phyloP scores from a whole-genome alignment of 2,888 invertebrate species.

The Rhagophthalmus giganteus region DNA sequence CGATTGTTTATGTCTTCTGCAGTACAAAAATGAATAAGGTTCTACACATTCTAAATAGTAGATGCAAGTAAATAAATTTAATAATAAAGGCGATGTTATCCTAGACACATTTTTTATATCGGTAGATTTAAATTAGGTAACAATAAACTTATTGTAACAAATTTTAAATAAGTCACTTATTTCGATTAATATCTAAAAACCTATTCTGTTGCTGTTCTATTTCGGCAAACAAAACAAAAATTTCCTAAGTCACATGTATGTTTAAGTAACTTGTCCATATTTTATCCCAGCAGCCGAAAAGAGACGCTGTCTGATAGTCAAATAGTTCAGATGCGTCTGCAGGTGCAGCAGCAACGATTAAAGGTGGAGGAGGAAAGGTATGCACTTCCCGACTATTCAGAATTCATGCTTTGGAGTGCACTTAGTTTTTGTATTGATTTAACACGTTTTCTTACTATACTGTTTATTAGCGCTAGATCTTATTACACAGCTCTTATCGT shows the following conservation, averaged over 20 bases:
- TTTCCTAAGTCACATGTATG: slow-evolving; percentile 9
- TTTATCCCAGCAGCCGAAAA: slow-evolving; percentile 60
- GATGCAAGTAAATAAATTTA: no score
- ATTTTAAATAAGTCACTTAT: background rate
- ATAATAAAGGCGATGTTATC: no score
- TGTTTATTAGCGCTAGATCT: background rate
- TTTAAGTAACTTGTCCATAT: slow-evolving; percentile 35
- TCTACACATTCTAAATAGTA: no score
- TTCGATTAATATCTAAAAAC: background rate
- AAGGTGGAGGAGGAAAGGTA: slow-evolving; percentile 84
- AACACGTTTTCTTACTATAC: slow-evolving; percentile 3
- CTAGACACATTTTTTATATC: background rate
- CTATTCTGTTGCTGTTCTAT: slow-evolving; percentile 14
- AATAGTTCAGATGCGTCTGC: slow-evolving; percentile 78
- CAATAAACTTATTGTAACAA: no score
- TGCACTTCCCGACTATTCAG: slow-evolving; percentile 43
- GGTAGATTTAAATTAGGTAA: background rate
- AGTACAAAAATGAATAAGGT: no score
- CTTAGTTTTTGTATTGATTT: slow-evolving; percentile 7
- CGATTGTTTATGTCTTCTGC: no score
- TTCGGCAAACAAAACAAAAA: slow-evolving; percentile 20
- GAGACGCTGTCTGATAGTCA: slow-evolving; percentile 79
- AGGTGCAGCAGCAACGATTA: slow-evolving; percentile 76
- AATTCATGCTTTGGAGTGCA: slow-evolving; percentile 16
- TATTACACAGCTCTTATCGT: background rate